Percentiles rank a stretch among this genome's conserved stretches.
These are phyloP conservation scores for Volucella bombylans DNA, from an alignment of 2,888 invertebrate genomes.

Conservation along the genomic window DNA sequence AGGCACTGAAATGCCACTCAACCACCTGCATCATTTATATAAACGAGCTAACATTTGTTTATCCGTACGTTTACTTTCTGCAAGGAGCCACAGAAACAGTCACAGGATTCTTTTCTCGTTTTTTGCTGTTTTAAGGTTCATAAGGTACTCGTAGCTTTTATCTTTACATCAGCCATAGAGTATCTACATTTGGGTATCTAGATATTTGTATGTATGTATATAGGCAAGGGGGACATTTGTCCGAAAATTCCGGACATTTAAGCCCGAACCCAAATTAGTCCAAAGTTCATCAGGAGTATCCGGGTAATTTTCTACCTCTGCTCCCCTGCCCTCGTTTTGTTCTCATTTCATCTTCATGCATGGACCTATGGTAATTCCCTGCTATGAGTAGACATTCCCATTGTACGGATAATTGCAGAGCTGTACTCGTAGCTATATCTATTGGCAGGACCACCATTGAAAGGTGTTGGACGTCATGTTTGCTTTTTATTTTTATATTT, in stretches of 20 bases:
- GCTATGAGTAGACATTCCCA: conserved; percentile 26
- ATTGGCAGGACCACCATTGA: neutral
- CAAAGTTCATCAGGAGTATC: conserved; percentile 66
- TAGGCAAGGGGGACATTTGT: conserved; percentile 20
- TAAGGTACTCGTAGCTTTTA: conserved; percentile 27
- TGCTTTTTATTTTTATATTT: neutral
- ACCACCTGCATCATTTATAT: conserved; percentile 72
- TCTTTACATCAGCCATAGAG: conserved; percentile 26
- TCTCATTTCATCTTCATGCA: conserved; percentile 42
- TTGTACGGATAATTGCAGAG: conserved; percentile 52
- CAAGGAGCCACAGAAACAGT: conserved; percentile 17
- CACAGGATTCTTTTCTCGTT: neutral
- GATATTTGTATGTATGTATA: neutral
- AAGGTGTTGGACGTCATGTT: neutral
- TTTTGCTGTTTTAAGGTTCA: conserved; percentile 3
- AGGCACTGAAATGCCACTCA: conserved; percentile 41
- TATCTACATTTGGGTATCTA: neutral
- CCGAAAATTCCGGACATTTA: conserved; percentile 61
- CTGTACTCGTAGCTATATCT: conserved; percentile 20
- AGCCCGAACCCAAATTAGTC: conserved; percentile 67
- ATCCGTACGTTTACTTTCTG: conserved; percentile 36
- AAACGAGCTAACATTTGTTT: conserved; percentile 68
- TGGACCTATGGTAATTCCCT: conserved; percentile 17
- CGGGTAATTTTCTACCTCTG: conserved; percentile 56
- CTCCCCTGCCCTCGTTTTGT: conserved; percentile 4